phyloP scores from a whole-genome alignment of 2,113 vertebrate species.

The Nanger granti region DNA sequence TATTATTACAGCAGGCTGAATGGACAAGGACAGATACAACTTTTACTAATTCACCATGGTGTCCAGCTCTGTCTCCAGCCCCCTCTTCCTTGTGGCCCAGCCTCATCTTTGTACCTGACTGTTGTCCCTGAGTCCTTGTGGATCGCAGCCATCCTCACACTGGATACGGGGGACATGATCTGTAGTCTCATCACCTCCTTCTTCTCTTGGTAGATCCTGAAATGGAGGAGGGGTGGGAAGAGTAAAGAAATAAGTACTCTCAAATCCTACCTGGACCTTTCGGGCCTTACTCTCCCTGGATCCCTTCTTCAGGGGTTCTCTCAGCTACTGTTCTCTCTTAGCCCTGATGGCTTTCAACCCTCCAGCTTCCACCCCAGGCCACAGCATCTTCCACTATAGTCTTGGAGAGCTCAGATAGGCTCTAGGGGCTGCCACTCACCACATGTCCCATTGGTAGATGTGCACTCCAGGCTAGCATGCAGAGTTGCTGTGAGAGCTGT shows the following conservation, averaged over 20 bases:
- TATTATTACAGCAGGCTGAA: background rate
- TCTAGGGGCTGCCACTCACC: constrained; percentile 65
- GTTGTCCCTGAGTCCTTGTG: constrained; percentile 67
- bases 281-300: background rate
- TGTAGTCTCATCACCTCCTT: constrained; percentile 15
- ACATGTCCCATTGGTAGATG: background rate
- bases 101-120: constrained; percentile 67
- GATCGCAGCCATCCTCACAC: constrained; percentile 75
- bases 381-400: background rate
- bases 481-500: constrained; percentile 69
- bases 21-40: background rate
- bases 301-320: background rate
- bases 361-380: background rate
- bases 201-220: constrained; percentile 55
- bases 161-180: constrained; percentile 62
- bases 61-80: background rate
- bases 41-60: background rate
- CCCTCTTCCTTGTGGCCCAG: background rate
- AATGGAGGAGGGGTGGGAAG: background rate
- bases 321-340: background rate
- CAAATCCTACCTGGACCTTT: background rate
- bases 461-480: constrained; percentile 35
- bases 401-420: background rate
- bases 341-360: background rate
- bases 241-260: background rate